Base-by-base conservation (phyloP, 2,113 vertebrate genomes). In the Cranoglanis bouderius region DNA sequence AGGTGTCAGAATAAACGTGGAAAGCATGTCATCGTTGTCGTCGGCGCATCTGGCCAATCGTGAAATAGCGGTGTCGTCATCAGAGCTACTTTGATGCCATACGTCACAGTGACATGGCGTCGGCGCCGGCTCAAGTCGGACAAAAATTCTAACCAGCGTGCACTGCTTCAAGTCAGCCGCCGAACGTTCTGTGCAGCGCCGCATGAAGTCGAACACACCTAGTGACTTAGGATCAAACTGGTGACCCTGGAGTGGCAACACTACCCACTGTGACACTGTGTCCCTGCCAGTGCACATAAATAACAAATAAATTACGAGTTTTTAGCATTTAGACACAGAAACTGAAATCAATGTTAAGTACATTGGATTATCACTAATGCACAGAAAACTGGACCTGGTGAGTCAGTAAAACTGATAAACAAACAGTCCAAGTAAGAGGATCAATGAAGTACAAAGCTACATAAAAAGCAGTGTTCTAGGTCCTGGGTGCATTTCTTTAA, bases 361-460 rank as follows among this genome's bases (percentile, higher is more conserved):
- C 53, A 40, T 61, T 16, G 59, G 32, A 49, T 35, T 84, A 84
- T 81, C 21, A 12, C 51, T 78, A 84, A 87, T 55, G 72, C 38
- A 80, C 19, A 65, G 53, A 46, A 51, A 46, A 67, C 10, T 70
- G 74, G 24, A 49, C 35, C 13, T 72, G 75, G 13, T 67, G 53
- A 24, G 72, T 61, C 87, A 88, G 87, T 51, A 90, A 72, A 32
- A 80, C 40, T 63, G 19, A 55, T 21, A 72, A 77, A 85, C n/a
- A 74, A 32, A 74, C 7, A 43, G 9, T 19, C 6, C 53, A 86
- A 59, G n/a, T 2, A 63, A 19, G 53, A 53, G 3, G 26, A 74
- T 88, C 87, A 40, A 88, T 51, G 13, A 35, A 65, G 55, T 40
- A 55, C 10, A 35, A 13, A 65, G 13, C 32, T 46, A 29, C 38